phyloP scores from a whole-genome alignment of 2,888 invertebrate species.

The Amblyjoppa fuscipennis region DNA sequence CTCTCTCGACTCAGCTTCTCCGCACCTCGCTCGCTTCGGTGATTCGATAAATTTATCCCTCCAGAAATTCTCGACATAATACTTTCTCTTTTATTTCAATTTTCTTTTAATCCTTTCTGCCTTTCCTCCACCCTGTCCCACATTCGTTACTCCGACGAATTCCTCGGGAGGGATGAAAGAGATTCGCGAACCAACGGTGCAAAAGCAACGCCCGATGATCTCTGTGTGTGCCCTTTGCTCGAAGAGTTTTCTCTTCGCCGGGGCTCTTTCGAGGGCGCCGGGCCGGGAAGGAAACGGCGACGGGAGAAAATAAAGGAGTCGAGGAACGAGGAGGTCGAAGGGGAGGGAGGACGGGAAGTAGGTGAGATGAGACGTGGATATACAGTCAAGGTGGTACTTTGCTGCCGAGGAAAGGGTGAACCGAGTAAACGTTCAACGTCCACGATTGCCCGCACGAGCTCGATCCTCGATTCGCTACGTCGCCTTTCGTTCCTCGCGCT shows the following conservation, averaged over 20 bases:
- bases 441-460: slow-evolving; percentile 56
- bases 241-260: slow-evolving; percentile 30
- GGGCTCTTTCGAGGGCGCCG: not conserved
- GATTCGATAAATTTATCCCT: slow-evolving; percentile 66
- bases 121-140: slow-evolving; percentile 5
- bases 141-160: slow-evolving; percentile 22
- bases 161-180: slow-evolving; percentile 1
- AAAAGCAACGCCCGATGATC: slow-evolving; percentile 10
- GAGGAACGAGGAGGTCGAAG: not conserved
- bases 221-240: slow-evolving; percentile 45
- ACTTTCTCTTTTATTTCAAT: not conserved
- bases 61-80: slow-evolving; percentile 46
- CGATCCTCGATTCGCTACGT: slow-evolving; percentile 52
- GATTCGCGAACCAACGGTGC: not conserved
- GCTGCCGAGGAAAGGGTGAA: slow-evolving; percentile 33
- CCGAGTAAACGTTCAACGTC: slow-evolving; percentile 52
- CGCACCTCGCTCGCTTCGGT: slow-evolving; percentile 33
- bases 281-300: slow-evolving; percentile 27
- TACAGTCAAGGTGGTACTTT: slow-evolving; percentile 49
- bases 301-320: slow-evolving; percentile 18
- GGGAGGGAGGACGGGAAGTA: slow-evolving; percentile 12
- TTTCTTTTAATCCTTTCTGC: slow-evolving; percentile 14
- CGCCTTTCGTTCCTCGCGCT: slow-evolving; percentile 47
- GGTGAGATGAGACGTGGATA: slow-evolving; percentile 53
- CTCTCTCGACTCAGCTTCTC: not conserved